Base-by-base conservation (phyloP, 2,797 vertebrate genomes). In the Hoplostethus mediterraneus region DNA sequence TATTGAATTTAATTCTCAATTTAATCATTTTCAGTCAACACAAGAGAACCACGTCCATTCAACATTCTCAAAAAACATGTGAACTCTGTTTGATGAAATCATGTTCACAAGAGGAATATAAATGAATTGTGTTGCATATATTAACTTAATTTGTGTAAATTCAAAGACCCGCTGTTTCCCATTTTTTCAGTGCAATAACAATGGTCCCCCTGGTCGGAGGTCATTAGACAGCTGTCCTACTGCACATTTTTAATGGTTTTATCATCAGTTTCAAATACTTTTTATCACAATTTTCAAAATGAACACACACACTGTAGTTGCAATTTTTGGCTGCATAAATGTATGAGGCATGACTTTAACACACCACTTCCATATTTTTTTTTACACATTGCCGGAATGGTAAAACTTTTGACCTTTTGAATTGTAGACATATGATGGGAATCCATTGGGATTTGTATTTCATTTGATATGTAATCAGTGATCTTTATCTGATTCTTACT, bases 321-420 rank as follows among this genome's bases (percentile, higher is more conserved):
- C 42, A 12, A 40, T 66, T 74, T 51, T 38, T 42, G 1, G 3
- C 48, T 63, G 33, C 58, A 74, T 55, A 55, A 79, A 76, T 79
- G 33, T 12, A 73, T 61, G 40, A 64, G 40, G 5, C 71, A 64
- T 0, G 3, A 61, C 36, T 63, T 51, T 5, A 45, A 55, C 5
- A 11, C 0, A 11, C 0, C 45, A 16, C 38, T 64, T 57, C 14
- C 14, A 47, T 25, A 49, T 16, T 5, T 61, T 21, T 21, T 1
- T 61, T 36, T 21, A 49, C 6, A 38, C 30, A 16, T 72, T 65
- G 33, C 59, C 25, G 12, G 2, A 25, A 61, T 4, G 1, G 17
- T 8, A 52, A 28, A 63, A 60, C 31, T 30, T 55, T 14, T 47
- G 45, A 59, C 12, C 21, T 57, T 28, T 48, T 63, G 8, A 58